phyloP scores from a whole-genome alignment of 2,113 vertebrate genomes.

The Campylomormyrus numenius region DNA sequence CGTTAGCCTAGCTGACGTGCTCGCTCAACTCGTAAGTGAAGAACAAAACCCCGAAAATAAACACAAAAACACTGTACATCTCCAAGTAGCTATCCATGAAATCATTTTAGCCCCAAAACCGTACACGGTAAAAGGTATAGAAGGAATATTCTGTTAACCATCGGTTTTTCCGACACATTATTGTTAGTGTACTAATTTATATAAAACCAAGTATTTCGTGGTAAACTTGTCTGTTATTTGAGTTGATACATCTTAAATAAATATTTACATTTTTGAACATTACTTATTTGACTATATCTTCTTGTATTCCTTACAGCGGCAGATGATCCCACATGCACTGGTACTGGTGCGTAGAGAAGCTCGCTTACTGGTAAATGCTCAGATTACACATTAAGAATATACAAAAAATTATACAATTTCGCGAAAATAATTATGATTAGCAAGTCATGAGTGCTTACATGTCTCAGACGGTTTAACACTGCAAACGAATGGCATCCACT shows the following conservation, averaged over 20 bases:
- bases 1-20: not conserved
- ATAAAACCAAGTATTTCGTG: not conserved
- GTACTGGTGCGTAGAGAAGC: not conserved
- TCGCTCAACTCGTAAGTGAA: not conserved
- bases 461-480: not conserved
- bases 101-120: not conserved
- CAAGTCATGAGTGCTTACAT: not conserved
- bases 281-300: not conserved
- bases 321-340: slow-evolving; percentile 6
- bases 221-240: not conserved
- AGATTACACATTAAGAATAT: not conserved
- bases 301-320: not conserved
- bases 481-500: not conserved
- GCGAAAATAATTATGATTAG: not conserved
- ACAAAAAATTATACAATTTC: not conserved
- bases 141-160: not conserved
- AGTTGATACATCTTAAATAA: not conserved
- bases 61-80: not conserved
- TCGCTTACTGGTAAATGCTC: not conserved
- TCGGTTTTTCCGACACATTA: not conserved
- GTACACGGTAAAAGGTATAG: not conserved
- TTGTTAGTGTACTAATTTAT: not conserved
- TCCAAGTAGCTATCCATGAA: not conserved
- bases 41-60: not conserved
- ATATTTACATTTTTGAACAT: not conserved